Evolutionary conservation across 2,888 invertebrate genomes (phyloP), one percentile per base, ranked within the genome.

Genomic region (Harpagoxenus sublaevis): DNA sequence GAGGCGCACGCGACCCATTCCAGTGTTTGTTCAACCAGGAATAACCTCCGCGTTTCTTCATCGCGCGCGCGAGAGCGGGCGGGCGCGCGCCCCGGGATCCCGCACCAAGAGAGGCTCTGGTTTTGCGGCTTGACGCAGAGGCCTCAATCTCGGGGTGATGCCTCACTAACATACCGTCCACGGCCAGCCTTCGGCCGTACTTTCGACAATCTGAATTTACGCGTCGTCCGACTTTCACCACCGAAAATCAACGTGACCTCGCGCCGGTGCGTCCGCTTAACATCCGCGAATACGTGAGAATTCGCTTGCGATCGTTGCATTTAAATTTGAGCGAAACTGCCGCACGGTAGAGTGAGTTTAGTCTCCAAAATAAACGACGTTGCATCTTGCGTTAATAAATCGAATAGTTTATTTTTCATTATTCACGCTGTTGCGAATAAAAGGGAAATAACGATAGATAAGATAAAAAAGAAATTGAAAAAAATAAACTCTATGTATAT

Each of bases 11-110:
- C 94, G 94, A 94, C 94, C 94, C 94, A 94, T 94, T 94, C 94
- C 94, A 93, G 92, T 95, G 95, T 95, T 95, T 95, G 94, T 94
- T 95, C 94, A 95, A 95, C 95, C 95, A 94, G 94, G 94, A 95
- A 95, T 95, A 95, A 95, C 94, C 94, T 92, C 92, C 88, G 55
- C 78, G 93, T 93, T 94, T 94, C 94, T 93, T 94, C 94, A 93
- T 93, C 93, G 92, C 90, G 66, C 91, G 90, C 91, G 90, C 91
- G 71, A 51, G 71, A 51, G 53, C 70, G 71, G 18, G 39, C 71
- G 53, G 53, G 23, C 53, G 45, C 60, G 74, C 74, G 73, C 57
- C 62, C 48, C 66, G 91, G 90, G 92, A 91, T 89, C 90, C 90
- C 87, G 91, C 84, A 68, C 48, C 48, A 87, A 86, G 73, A 87